phyloP scores from a whole-genome alignment of 2,797 vertebrate genomes.

The Pangasius macronema region DNA sequence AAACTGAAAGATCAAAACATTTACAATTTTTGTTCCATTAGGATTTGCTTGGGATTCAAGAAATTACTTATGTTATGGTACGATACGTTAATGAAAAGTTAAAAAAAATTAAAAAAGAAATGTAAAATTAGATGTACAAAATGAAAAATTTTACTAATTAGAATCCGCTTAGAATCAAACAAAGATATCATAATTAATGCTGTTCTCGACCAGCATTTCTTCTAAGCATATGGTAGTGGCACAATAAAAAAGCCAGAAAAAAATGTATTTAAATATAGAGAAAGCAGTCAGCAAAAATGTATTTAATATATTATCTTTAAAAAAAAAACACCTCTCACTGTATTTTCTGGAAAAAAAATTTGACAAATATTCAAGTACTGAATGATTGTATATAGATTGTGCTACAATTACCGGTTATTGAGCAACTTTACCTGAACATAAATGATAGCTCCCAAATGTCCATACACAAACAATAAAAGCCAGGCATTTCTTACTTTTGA shows the following conservation, averaged over 20 bases:
- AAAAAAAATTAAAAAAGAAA: not conserved
- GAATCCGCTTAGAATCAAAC: not conserved
- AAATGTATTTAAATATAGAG: not conserved
- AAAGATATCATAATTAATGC: not conserved
- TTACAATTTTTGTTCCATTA: not conserved
- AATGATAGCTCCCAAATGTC: slow-evolving; percentile 52
- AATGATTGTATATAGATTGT: not conserved
- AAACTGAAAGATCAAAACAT: slow-evolving; percentile 49
- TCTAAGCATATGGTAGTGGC: not conserved
- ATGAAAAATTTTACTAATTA: not conserved
- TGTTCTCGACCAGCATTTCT: not conserved
- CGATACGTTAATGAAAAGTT: not conserved
- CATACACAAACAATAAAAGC: slow-evolving; percentile 51
- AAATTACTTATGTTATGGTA: not conserved
- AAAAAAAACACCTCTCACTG: not conserved
- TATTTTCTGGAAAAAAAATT: not conserved
- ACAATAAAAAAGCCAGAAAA: not conserved
- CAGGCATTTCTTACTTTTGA: slow-evolving; percentile 45
- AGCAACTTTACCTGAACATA: slow-evolving; percentile 63
- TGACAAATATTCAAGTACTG: not conserved
- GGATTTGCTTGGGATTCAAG: not conserved
- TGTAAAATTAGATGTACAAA: not conserved
- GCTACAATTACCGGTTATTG: slow-evolving; percentile 50
- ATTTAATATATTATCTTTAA: not conserved
- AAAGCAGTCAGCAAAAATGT: too few relatives aligned